A percentile compares a stretch with the other conserved stretches of the same genome.
phyloP scores from a whole-genome alignment of 1,140 invertebrate genomes.

The Elysia chlorotica region DNA sequence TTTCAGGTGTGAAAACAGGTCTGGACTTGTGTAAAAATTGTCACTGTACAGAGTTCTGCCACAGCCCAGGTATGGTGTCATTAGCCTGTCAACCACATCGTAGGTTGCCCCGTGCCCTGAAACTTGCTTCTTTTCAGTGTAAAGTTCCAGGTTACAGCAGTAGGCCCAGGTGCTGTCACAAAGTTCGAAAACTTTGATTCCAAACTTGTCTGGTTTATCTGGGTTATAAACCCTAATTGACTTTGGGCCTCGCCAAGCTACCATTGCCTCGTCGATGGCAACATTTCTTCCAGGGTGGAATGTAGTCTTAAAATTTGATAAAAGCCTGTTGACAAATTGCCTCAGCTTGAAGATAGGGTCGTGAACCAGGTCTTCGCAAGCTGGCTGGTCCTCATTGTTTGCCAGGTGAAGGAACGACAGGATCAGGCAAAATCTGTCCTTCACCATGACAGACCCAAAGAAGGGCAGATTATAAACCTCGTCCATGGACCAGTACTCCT shows the following conservation, averaged over 20 bases:
- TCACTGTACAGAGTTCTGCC: background rate
- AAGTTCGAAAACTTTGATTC: slow-evolving; percentile 18
- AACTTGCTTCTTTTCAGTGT: background rate
- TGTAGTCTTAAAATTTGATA: background rate
- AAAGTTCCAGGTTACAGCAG: slow-evolving; percentile 13
- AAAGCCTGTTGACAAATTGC: background rate
- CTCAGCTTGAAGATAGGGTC: background rate
- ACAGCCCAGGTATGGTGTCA: background rate
- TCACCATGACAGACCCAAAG: background rate
- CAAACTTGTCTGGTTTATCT: slow-evolving; percentile 30
- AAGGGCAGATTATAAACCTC: background rate
- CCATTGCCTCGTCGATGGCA: slow-evolving; percentile 28
- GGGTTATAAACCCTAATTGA: slow-evolving; percentile 26
- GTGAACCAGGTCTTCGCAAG: background rate
- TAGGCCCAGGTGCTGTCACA: slow-evolving; percentile 15
- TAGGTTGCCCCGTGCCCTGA: background rate
- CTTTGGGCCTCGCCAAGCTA: slow-evolving; percentile 10
- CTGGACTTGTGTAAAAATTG: slow-evolving; percentile 3
- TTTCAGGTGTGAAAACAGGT: background rate
- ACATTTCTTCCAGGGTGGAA: slow-evolving; percentile 15
- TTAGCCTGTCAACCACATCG: slow-evolving; percentile 6
- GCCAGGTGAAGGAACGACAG: background rate
- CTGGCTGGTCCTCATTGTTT: background rate
- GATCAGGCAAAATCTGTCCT: background rate
- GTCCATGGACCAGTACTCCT: background rate